phyloP scores from a whole-genome alignment of 2,888 invertebrate species.

The Tyria jacobaeae region DNA sequence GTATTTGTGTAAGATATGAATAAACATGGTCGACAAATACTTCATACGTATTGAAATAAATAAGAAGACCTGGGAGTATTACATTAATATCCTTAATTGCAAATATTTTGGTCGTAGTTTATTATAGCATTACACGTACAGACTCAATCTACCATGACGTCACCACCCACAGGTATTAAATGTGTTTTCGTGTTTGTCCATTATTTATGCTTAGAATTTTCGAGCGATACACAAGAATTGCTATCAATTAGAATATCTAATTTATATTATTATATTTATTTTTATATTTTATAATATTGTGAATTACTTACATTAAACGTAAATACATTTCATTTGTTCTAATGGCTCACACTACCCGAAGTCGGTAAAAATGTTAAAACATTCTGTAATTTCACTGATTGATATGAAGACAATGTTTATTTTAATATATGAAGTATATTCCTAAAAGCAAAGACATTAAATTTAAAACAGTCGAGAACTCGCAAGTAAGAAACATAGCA shows the following conservation, averaged over 20 bases:
- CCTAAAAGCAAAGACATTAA: neutral
- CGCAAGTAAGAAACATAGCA: constrained; percentile 4
- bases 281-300: neutral
- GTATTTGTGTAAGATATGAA: neutral
- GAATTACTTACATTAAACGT: neutral
- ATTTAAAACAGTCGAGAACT: neutral
- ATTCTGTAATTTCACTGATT: too few relatives aligned
- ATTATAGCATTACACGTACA: neutral
- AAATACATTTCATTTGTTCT: neutral
- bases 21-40: neutral
- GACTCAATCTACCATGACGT: neutral
- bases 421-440: too few relatives aligned
- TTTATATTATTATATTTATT: neutral
- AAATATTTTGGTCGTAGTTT: neutral
- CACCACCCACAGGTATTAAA: neutral
- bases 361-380: too few relatives aligned
- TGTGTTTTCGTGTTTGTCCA: neutral
- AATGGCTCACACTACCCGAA: neutral
- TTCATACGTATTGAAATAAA: neutral
- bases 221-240: neutral
- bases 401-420: too few relatives aligned
- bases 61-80: neutral
- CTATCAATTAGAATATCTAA: neutral
- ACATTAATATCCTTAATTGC: neutral
- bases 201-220: neutral